Base-by-base conservation (phyloP, 2,797 vertebrate genomes). In the Poecilia picta region DNA sequence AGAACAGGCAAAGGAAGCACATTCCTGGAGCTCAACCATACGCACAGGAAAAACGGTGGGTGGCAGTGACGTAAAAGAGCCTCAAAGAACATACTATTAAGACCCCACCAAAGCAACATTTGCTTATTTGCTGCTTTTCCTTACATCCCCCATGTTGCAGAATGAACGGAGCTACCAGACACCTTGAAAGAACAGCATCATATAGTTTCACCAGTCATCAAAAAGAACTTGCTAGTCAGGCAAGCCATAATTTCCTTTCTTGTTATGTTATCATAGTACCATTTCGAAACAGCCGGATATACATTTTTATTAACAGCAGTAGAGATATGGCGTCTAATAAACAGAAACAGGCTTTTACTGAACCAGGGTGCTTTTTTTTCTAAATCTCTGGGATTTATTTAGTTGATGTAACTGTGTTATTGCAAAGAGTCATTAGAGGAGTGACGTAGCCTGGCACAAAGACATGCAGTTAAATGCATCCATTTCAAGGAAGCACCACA, bases 11-110 rank as follows among this genome's bases (percentile, higher is more conserved):
- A 81, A 93, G 91, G 94, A 94, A 95, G 93, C 93, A 90, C 91
- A 95, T 95, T 95, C 90, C 90, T 92, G 89, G 89, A 92, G 93
- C 88, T 81, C 68, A 76, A 91, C 93, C 96, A 96, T 91, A 95
- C 94, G 94, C 93, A 85, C 88, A 93, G 94, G 93, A 94, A 95
- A 94, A 95, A 88, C 94, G 36, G 93, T 96, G 96, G 95, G 95
- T 96, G 96, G 96, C 89, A 96, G 93, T 96, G 95, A 96, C 95
- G 95, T 96, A 96, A 96, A 96, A 94, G 86, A 68, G 43, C 2
- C 85, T 93, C 92, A 95, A 93, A 94, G 94, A 93, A 90, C 88
- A 82, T 91, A 91, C 94, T 95, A 95, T 94, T 90, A 93, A 88
- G 92, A 89, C 91, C 89, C 89, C 79, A 83, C 74, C 49, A 25